phyloP scores from a whole-genome alignment of 2,888 invertebrate genomes.

The Phlogophora meticulosa region DNA sequence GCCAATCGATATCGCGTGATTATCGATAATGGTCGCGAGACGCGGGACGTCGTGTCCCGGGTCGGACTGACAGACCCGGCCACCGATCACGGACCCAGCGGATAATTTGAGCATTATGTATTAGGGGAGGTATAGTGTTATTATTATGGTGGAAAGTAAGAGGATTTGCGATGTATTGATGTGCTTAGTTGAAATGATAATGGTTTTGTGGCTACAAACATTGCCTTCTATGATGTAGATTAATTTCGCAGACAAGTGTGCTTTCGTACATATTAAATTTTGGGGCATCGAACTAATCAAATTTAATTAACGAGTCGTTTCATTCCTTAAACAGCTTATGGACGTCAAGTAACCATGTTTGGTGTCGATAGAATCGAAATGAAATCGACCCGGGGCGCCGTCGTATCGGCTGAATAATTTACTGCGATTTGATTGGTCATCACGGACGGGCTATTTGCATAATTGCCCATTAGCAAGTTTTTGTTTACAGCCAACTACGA shows the following conservation, averaged over 20 bases:
- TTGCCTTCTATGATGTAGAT: not conserved
- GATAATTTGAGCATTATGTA: constrained; percentile 73
- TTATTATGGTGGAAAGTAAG: constrained; percentile 59
- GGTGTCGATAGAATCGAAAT: constrained; percentile 66
- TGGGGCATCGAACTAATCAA: constrained; percentile 1
- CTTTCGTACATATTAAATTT: constrained; percentile 5
- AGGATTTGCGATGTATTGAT: constrained; percentile 45
- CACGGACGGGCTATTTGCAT: constrained; percentile 83
- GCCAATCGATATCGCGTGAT: constrained; percentile 88
- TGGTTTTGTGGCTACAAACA: not conserved
- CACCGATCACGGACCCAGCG: constrained; percentile 39
- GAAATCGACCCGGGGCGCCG: constrained; percentile 72
- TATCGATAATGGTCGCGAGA: constrained; percentile 82
- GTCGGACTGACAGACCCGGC: constrained; percentile 39
- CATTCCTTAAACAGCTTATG: constrained; percentile 47
- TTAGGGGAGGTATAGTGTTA: constrained; percentile 56
- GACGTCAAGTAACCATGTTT: constrained; percentile 38
- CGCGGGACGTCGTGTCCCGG: constrained; percentile 65
- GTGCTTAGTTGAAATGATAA: not conserved
- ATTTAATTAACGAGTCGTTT: constrained; percentile 15
- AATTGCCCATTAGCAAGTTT: constrained; percentile 88
- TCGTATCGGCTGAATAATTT: constrained; percentile 84
- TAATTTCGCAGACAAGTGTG: not conserved
- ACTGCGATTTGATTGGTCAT: constrained; percentile 88
- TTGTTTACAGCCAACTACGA: constrained; percentile 82